Evolutionary conservation across 2,888 invertebrate species (phyloP).

Genomic region (Automeris io): DNA sequence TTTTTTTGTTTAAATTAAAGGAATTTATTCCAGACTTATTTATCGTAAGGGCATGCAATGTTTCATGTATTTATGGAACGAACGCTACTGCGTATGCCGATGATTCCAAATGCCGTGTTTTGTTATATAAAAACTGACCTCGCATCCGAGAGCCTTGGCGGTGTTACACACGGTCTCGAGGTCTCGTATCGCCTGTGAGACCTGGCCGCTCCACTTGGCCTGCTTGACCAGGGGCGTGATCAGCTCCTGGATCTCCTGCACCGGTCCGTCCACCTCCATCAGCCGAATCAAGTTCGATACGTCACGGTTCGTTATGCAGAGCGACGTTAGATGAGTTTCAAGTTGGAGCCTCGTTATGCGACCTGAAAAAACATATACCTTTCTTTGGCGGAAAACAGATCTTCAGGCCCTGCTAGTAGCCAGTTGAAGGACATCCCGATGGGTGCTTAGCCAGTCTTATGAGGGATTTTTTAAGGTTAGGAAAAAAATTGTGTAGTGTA

Average conservation of each 20-base stretch:
- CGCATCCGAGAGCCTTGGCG: slow-evolving; percentile 85
- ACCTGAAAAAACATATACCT: slow-evolving; percentile 41
- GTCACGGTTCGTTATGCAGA: slow-evolving; percentile 82
- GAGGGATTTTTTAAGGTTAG: too few relatives aligned
- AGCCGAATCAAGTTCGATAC: slow-evolving; percentile 79
- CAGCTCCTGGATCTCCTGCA: slow-evolving; percentile 76
- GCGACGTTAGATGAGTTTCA: slow-evolving; percentile 80
- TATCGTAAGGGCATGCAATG: too few relatives aligned
- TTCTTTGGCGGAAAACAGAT: too few relatives aligned
- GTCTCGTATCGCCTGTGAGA: slow-evolving; percentile 84
- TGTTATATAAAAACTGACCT: slow-evolving; percentile 72
- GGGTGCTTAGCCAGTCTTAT: too few relatives aligned
- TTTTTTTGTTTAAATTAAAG: too few relatives aligned
- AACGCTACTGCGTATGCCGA: too few relatives aligned
- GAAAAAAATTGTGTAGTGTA: too few relatives aligned
- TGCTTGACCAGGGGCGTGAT: slow-evolving; percentile 81
- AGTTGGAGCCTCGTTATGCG: slow-evolving; percentile 81
- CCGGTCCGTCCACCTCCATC: slow-evolving; percentile 80
- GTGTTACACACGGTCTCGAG: slow-evolving; percentile 84
- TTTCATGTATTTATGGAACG: too few relatives aligned
- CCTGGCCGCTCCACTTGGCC: slow-evolving; percentile 80
- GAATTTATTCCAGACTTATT: too few relatives aligned
- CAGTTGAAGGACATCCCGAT: too few relatives aligned
- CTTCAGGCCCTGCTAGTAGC: too few relatives aligned
- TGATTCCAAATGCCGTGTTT: too few relatives aligned